Percentiles rank a stretch among this genome's conserved stretches.
These are phyloP conservation scores for Leptoclinus maculatus DNA, from an alignment of 2,797 vertebrate genomes.

Conservation along the genomic window DNA sequence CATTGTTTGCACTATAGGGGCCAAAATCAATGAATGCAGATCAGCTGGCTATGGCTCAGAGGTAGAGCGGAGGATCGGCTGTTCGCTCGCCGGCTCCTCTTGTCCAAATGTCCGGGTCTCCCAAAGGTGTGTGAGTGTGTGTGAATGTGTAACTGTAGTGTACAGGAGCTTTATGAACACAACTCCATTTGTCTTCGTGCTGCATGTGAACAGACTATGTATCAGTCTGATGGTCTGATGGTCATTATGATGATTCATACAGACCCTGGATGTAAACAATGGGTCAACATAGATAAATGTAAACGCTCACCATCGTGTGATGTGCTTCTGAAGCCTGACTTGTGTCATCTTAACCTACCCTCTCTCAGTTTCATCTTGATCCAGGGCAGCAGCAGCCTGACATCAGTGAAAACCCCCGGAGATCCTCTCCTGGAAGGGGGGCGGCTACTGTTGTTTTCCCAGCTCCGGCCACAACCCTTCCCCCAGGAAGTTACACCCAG, in stretches of 20 bases:
- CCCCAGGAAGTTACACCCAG: constrained; percentile 92
- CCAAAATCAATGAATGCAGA: no score
- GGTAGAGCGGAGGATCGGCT: no score
- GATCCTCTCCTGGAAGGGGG: constrained; percentile 81
- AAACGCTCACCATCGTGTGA: background rate
- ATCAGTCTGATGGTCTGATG: background rate
- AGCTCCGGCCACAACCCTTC: constrained; percentile 89
- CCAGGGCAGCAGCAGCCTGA: constrained; percentile 87
- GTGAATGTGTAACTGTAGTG: background rate
- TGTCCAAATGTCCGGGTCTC: no score
- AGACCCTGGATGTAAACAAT: background rate
- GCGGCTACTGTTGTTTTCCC: constrained; percentile 81
- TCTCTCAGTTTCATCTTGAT: constrained; percentile 79
- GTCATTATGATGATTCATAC: background rate
- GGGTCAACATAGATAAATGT: background rate
- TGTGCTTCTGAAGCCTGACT: background rate
- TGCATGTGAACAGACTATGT: background rate
- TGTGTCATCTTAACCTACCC: constrained; percentile 61
- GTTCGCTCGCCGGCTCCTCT: no score
- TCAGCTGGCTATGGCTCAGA: no score
- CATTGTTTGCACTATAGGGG: no score
- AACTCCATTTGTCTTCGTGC: background rate
- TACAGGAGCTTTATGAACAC: background rate
- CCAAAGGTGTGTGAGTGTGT: no score
- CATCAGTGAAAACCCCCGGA: constrained; percentile 90